Percentiles rank a stretch among this genome's conserved stretches.
Evolutionary conservation across 2,797 vertebrate species (phyloP).

Genomic region (Gallinago nigripennis): DNA sequence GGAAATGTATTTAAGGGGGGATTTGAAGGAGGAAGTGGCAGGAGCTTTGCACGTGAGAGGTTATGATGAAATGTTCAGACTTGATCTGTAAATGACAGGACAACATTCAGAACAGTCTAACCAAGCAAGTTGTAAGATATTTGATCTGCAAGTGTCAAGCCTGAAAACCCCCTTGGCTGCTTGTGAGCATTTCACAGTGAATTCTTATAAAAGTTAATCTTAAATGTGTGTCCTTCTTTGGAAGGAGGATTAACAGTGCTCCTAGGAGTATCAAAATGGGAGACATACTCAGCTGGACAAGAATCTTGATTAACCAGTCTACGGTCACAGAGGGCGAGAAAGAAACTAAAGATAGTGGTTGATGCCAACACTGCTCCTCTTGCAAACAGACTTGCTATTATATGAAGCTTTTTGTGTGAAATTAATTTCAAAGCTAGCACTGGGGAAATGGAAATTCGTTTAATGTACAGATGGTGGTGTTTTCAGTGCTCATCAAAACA

Average conservation of each 20-base stretch:
- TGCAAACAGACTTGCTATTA: background rate
- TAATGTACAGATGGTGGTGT: background rate
- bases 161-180: slow-evolving; percentile 45
- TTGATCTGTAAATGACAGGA: slow-evolving; percentile 58
- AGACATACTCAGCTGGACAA: background rate
- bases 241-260: slow-evolving; percentile 41
- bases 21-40: slow-evolving; percentile 70
- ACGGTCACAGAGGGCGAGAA: background rate
- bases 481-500: background rate
- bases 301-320: background rate
- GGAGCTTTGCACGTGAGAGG: slow-evolving; percentile 59
- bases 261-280: background rate
- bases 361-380: background rate
- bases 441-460: background rate
- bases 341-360: slow-evolving; percentile 23
- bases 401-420: background rate
- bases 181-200: slow-evolving; percentile 26
- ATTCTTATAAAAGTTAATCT: slow-evolving; percentile 30
- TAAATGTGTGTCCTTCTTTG: background rate
- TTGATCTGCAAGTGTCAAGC: slow-evolving; percentile 50
- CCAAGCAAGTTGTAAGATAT: slow-evolving; percentile 48
- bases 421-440: background rate
- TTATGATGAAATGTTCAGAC: slow-evolving; percentile 56
- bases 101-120: slow-evolving; percentile 57
- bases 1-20: slow-evolving; percentile 52